Evolutionary conservation across 2,888 invertebrate species (phyloP).

Genomic region (Cryptocephalus primarius): DNA sequence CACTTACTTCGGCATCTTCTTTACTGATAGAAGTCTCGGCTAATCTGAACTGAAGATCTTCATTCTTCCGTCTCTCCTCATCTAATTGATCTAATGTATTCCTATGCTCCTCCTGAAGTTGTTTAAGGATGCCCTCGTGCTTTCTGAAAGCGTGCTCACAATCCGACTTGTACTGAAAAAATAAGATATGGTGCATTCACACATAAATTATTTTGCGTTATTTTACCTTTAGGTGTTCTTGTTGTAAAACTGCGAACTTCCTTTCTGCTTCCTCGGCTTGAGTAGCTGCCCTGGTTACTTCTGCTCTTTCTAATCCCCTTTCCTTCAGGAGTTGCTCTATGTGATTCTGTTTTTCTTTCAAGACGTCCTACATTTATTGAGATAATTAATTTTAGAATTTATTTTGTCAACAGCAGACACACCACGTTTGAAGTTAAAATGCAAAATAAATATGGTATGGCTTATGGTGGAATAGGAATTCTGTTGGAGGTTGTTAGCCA

Average conservation of each 20-base stretch:
- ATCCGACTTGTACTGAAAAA: constrained; percentile 42
- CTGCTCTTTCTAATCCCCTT: constrained; percentile 79
- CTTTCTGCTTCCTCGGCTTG: constrained; percentile 71
- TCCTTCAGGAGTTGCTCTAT: constrained; percentile 87
- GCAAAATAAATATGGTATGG: not conserved
- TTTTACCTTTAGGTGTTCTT: constrained; percentile 54
- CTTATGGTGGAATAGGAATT: too few species aligned
- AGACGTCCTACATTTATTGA: constrained; percentile 54
- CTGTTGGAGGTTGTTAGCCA: too few species aligned
- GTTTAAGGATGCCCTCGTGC: constrained; percentile 41
- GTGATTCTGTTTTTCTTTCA: constrained; percentile 90
- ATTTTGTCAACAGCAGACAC: not conserved
- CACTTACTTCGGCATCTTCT: constrained; percentile 74
- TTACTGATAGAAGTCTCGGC: constrained; percentile 87
- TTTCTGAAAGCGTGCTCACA: constrained; percentile 29
- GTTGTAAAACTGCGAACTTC: constrained; percentile 46
- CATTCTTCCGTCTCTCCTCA: constrained; percentile 70
- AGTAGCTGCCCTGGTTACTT: constrained; percentile 72
- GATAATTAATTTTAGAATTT: constrained; percentile 1
- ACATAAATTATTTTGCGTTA: constrained; percentile 1
- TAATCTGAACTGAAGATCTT: constrained; percentile 82
- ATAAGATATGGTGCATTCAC: constrained; percentile 7
- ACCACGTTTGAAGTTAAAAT: not conserved
- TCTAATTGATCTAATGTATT: constrained; percentile 55
- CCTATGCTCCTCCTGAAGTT: constrained; percentile 46